A percentile compares a stretch with the other conserved stretches of the same genome.
Evolutionary conservation across 2,888 invertebrate genomes (phyloP).

Genomic region (Spialia ferax): DNA sequence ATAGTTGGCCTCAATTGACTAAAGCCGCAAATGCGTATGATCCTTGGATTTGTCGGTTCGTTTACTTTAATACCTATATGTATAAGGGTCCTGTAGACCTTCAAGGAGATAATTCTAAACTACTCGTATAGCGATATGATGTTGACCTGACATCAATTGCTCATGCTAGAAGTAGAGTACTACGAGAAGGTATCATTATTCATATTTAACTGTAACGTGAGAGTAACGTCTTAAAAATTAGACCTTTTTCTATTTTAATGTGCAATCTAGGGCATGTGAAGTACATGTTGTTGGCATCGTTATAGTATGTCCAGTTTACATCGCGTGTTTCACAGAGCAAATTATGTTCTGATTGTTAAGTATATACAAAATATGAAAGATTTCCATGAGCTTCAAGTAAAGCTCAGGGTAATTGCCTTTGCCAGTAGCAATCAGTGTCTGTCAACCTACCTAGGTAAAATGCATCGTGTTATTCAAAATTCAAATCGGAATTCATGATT

Average conservation of each 20-base stretch:
- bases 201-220: too few species aligned
- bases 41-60: constrained; percentile 34
- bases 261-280: too few species aligned
- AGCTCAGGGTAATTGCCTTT: not conserved
- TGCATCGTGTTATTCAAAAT: constrained; percentile 28
- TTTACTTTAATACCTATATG: constrained; percentile 31
- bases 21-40: constrained; percentile 33
- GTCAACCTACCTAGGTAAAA: constrained; percentile 3
- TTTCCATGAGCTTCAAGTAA: not conserved
- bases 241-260: too few species aligned
- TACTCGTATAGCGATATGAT: not conserved
- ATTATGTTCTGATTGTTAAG: too few species aligned
- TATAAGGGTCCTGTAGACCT: constrained; percentile 20
- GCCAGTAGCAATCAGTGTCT: constrained; percentile 11
- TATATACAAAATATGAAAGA: not conserved
- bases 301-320: too few species aligned
- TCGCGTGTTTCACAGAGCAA: too few species aligned
- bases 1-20: constrained; percentile 38
- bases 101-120: constrained; percentile 13
- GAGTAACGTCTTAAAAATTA: too few species aligned
- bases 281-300: too few species aligned
- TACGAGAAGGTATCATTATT: too few species aligned
- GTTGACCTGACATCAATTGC: not conserved
- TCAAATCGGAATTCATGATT: constrained; percentile 29
- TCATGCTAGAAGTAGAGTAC: not conserved